These are phyloP conservation scores for Platorchestia sp. DNA, from an alignment of 1,140 invertebrate species.

Conservation along the genomic window DNA sequence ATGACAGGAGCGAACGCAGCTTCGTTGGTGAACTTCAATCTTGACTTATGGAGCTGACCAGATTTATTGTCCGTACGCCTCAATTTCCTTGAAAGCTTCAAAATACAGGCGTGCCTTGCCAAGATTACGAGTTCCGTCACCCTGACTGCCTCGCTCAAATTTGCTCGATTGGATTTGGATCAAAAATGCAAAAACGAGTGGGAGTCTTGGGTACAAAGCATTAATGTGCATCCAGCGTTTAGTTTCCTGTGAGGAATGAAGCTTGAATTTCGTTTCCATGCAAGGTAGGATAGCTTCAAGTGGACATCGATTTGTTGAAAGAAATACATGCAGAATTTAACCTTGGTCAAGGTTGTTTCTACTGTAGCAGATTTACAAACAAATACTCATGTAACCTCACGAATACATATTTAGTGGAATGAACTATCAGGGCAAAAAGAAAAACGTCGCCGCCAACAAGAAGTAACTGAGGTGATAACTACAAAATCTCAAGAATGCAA, in stretches of 20 bases:
- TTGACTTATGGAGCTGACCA: not conserved
- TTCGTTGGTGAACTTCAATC: not conserved
- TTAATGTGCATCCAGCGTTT: not conserved
- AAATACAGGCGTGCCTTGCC: not conserved
- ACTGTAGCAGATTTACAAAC: not conserved
- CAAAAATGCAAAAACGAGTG: not conserved
- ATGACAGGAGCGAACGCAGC: not conserved
- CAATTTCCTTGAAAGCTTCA: slow-evolving; percentile 1
- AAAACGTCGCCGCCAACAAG: too few relatives aligned
- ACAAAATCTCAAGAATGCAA: too few relatives aligned
- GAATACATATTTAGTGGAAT: not conserved
- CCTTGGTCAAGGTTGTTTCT: not conserved
- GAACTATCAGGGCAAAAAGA: not conserved
- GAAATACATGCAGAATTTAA: too few relatives aligned
- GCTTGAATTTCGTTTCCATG: not conserved
- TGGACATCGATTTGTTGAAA: not conserved
- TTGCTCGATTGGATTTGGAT: not conserved
- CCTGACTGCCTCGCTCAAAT: not conserved
- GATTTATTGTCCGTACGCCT: not conserved
- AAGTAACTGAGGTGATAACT: too few relatives aligned
- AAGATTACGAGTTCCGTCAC: not conserved
- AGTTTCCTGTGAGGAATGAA: not conserved
- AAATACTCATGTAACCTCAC: not conserved
- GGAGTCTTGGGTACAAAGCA: not conserved
- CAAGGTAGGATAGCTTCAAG: not conserved